Evolutionary conservation across 1,140 invertebrate species (phyloP).

Genomic region (Ganaspis sp.): DNA sequence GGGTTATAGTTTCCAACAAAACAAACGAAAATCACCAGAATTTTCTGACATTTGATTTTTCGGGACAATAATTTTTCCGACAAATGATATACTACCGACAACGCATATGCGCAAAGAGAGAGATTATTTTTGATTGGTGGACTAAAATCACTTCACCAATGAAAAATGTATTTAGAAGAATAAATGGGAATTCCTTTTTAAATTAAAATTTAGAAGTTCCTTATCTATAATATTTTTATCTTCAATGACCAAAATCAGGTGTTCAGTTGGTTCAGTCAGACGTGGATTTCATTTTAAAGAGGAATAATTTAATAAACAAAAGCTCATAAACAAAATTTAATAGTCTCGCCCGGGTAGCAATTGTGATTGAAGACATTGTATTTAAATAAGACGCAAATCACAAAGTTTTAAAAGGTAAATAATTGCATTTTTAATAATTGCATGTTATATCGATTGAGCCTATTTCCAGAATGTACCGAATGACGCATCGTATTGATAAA

Average conservation of each 20-base stretch:
- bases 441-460: constrained; percentile 59
- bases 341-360: not conserved
- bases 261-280: not conserved
- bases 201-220: not conserved
- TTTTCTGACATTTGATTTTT: too few species aligned
- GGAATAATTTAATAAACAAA: not conserved
- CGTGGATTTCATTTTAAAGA: not conserved
- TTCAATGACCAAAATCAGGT: not conserved
- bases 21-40: too few species aligned
- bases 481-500: constrained; percentile 54
- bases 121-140: too few species aligned
- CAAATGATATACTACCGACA: too few species aligned
- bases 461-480: constrained; percentile 58
- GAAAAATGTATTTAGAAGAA: too few species aligned
- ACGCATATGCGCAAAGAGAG: too few species aligned
- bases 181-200: too few species aligned
- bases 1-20: too few species aligned
- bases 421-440: not conserved
- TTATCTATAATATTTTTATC: not conserved
- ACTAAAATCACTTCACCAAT: too few species aligned
- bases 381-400: not conserved
- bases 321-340: not conserved
- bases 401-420: constrained; percentile 12
- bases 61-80: too few species aligned
- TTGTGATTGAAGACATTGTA: not conserved